Evolutionary conservation across 2,113 vertebrate species (phyloP), one percentile per base, ranked within the genome.

Genomic region (Psettodes erumei): DNA sequence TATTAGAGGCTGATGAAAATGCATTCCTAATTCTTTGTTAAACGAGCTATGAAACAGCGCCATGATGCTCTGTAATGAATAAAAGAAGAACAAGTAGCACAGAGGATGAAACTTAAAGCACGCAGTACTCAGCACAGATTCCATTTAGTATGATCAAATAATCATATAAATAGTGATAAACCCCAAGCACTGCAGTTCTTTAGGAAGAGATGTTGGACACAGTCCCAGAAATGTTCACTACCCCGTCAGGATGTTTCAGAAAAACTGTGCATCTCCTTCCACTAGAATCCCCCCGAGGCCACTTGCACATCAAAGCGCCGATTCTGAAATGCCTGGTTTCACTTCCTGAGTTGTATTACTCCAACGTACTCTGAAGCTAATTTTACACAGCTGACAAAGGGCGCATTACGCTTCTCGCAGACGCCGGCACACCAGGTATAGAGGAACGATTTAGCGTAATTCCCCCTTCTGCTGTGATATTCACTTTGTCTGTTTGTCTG

Each of bases 221-320:
- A 32, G 61, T 38, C 66, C 42, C 38, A 84, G 71, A 89, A 84
- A 71, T 77, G 42, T 82, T 76, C 66, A 56, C 72, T 65, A 38
- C 43, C 48, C 68, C 6, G 53, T 84, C 78, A 85, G 84, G 71
- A 84, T 80, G 63, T 75, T 69, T 86, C 64, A 81, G 69, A 83
- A 71, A 75, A 77, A 73, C 72, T 86, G 77, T 83, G 81, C 71
- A 71, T 84, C 87, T 79, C 73, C 77, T 79, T 79, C 61, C 71
- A 70, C 56, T 53, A 40, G 65, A 87, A 84, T 78, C 71, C 84
- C 75, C 87, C 69, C 2, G 77, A 83, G 88, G 85, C 77, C 83
- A 61, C 66, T 71, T 68, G 53, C 81, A 87, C 84, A 87, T 90
- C 88, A 90, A 89, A 87, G 87, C 62, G 51, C 35, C 3, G 11